A percentile compares a stretch with the other conserved stretches of the same genome.
phyloP scores from a whole-genome alignment of 2,888 invertebrate species.

The Caradrina kadenii region DNA sequence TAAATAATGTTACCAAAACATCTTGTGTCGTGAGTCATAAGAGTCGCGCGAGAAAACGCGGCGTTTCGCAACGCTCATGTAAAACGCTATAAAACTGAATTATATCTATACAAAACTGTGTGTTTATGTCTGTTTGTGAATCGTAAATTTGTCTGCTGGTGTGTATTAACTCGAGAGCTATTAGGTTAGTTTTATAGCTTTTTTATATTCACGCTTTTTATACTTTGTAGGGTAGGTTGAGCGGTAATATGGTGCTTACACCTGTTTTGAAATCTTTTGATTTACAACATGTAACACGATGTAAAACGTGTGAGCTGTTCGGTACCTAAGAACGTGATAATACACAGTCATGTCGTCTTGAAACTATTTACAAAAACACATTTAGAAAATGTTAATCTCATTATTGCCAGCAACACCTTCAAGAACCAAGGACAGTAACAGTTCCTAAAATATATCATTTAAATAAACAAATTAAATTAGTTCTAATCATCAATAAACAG shows the following conservation, averaged over 20 bases:
- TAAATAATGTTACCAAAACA: slow-evolving; percentile 47
- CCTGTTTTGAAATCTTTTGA: slow-evolving; percentile 7
- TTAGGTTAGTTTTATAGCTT: slow-evolving; percentile 63
- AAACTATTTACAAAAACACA: background rate
- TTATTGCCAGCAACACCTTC: background rate
- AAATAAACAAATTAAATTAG: slow-evolving; percentile 6
- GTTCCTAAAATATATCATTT: background rate
- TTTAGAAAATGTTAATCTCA: background rate
- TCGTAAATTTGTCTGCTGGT: slow-evolving; percentile 64
- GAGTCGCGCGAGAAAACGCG: slow-evolving; percentile 38
- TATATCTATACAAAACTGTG: slow-evolving; percentile 62
- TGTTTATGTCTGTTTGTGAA: slow-evolving; percentile 66
- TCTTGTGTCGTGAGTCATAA: slow-evolving; percentile 46
- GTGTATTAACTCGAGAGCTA: slow-evolving; percentile 63
- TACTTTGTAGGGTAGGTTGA: slow-evolving; percentile 50
- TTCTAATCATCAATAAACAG: slow-evolving; percentile 29
- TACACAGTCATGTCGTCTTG: background rate
- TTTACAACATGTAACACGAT: background rate
- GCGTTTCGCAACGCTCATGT: slow-evolving; percentile 51
- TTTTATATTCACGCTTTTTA: slow-evolving; percentile 62
- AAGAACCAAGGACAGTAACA: background rate
- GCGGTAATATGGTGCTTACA: slow-evolving; percentile 1
- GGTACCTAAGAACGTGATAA: background rate
- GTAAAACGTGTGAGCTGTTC: background rate
- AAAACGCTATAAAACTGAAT: slow-evolving; percentile 62